A percentile compares a stretch with the other conserved stretches of the same genome.
Conservation (phyloP, 2,113 vertebrate species). For the Nothobranchius furzeri region DNA sequence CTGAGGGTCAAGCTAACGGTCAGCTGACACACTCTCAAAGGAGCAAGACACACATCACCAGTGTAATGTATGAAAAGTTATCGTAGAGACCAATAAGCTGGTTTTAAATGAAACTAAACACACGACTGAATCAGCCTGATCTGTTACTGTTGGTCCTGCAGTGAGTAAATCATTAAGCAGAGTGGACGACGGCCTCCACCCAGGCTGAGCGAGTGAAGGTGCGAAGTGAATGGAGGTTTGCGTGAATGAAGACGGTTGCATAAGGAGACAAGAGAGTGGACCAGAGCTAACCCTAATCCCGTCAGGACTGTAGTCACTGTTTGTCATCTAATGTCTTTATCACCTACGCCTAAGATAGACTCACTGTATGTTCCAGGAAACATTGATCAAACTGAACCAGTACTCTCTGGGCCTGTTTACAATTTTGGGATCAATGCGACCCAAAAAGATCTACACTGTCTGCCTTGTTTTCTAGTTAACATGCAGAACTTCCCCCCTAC, state of each 20-base stretch:
- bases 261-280: constrained; percentile 27
- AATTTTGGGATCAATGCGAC: neutral
- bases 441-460: no score
- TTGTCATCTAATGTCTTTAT: constrained; percentile 41
- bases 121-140: no score
- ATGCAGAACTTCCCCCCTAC: no score
- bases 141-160: no score
- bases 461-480: no score
- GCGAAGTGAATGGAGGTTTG: neutral
- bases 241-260: constrained; percentile 20
- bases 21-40: constrained; percentile 43
- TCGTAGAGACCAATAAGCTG: constrained; percentile 1
- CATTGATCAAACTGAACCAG: constrained; percentile 1
- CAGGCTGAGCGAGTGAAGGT: neutral
- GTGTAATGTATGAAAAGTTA: constrained; percentile 19
- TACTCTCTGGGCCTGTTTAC: constrained; percentile 11
- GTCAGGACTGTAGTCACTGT: constrained; percentile 21
- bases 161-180: no score
- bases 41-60: constrained; percentile 23
- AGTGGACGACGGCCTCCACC: neutral
- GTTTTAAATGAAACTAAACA: no score
- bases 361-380: constrained; percentile 20
- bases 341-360: constrained; percentile 25
- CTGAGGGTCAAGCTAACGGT: constrained; percentile 14
- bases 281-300: constrained; percentile 38